phyloP scores from a whole-genome alignment of 1,140 invertebrate species.

The Zelostemma sp. region DNA sequence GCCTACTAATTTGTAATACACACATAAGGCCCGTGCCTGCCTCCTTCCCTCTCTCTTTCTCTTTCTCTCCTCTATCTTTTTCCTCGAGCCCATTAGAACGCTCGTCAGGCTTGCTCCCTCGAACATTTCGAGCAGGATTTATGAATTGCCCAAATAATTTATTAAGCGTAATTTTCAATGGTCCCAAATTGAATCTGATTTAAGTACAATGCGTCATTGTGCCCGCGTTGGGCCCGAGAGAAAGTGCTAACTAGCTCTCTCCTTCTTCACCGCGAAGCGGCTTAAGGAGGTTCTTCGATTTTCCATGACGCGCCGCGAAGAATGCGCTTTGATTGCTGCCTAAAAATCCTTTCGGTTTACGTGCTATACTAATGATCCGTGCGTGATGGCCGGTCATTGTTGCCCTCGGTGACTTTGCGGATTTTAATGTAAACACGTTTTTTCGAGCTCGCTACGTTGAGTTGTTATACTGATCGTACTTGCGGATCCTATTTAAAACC shows the following conservation, averaged over 20 bases:
- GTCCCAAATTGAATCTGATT: conserved; percentile 72
- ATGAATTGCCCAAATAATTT: conserved; percentile 72
- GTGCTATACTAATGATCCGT: conserved; percentile 44
- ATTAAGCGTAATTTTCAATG: conserved; percentile 72
- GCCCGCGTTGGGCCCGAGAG: conserved; percentile 52
- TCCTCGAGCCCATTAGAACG: conserved; percentile 55
- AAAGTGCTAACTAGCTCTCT: conserved; percentile 64
- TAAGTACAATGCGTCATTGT: conserved; percentile 70
- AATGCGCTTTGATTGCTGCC: conserved; percentile 62
- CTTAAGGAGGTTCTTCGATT: conserved; percentile 12
- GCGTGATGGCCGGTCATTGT: conserved; percentile 43
- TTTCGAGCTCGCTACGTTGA: too few species aligned
- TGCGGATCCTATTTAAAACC: too few species aligned
- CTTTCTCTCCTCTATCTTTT: conserved; percentile 13
- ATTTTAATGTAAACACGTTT: conserved; percentile 16
- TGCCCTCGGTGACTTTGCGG: conserved; percentile 15
- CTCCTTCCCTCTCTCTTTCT: not conserved
- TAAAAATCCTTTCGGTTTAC: conserved; percentile 37
- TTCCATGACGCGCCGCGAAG: conserved; percentile 44
- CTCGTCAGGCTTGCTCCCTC: conserved; percentile 49
- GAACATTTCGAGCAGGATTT: conserved; percentile 55
- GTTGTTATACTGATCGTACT: too few species aligned
- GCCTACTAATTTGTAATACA: conserved; percentile 65
- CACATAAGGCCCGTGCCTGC: conserved; percentile 35
- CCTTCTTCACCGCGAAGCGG: not conserved